Evolutionary conservation across 2,888 invertebrate genomes (phyloP).

Genomic region (Trilocha varians): DNA sequence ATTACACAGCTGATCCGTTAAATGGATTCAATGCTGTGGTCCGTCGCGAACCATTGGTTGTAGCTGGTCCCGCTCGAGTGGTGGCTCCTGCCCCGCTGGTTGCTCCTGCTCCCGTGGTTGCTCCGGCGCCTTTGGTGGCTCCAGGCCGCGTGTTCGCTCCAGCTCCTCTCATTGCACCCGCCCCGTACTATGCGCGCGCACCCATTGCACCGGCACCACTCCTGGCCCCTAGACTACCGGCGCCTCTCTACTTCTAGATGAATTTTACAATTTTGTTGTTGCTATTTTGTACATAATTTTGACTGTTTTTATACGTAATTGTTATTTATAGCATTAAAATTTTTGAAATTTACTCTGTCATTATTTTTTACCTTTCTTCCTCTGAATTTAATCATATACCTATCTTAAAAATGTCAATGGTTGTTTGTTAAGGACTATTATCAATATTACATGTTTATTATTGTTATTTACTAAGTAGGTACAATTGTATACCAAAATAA

Average conservation of each 20-base stretch:
- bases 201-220: conserved; percentile 22
- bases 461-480: too few relatives aligned
- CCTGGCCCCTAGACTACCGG: conserved; percentile 43
- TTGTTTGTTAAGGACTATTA: too few relatives aligned
- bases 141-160: conserved; percentile 25
- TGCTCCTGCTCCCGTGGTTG: conserved; percentile 32
- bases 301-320: conserved; percentile 42
- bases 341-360: conserved; percentile 17
- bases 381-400: too few relatives aligned
- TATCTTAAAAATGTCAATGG: too few relatives aligned
- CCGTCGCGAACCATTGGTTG: conserved; percentile 62
- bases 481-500: too few relatives aligned
- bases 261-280: conserved; percentile 67
- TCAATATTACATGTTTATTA: too few relatives aligned
- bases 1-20: conserved; percentile 69
- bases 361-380: too few relatives aligned
- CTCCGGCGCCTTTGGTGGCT: conserved; percentile 27
- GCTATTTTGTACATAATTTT: conserved; percentile 31
- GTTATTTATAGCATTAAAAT: conserved; percentile 60
- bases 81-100: conserved; percentile 32
- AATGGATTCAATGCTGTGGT: conserved; percentile 75
- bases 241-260: conserved; percentile 58
- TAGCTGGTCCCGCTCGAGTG: conserved; percentile 31
- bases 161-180: conserved; percentile 34
- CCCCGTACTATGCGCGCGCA: conserved; percentile 26